Base-by-base conservation (phyloP, 2,888 invertebrate species). In the Omphaloscelis lunosa region DNA sequence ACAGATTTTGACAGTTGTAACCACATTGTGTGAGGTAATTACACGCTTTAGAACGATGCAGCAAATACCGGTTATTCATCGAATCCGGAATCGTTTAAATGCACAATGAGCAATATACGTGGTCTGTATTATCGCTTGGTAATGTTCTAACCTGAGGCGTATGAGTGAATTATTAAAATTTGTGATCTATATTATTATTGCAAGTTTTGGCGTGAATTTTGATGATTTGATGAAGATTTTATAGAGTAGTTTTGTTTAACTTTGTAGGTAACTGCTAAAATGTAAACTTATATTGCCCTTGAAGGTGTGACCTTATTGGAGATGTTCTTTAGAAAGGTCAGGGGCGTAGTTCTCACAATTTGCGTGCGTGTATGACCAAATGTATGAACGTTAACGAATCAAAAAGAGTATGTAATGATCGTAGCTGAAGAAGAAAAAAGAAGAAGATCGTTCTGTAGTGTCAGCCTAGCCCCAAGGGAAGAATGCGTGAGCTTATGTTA, bases 61-160 rank as follows among this genome's bases (percentile, higher is more conserved):
- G 29, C 7, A n/a, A 72, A 85, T 66, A 48, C 45, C 17, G n/a
- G 29, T 63, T 66, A 71, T 63, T 75, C 68, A 63, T 75, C 20
- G 61, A 56, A 70, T 58, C 15, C 2, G 27, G 53, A 63, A 67
- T 67, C 5, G 61, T 74, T 78, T 72, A 66, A 69, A 62, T 78
- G 56, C 63, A 63, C 3, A 58, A n/a, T 63, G 11, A 29, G 23
- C 29, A 11, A 34, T 41, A 29, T 17, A 15, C 29, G 12, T 58
- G 23, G 27, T 53, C 34, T 48, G 20, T 66, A 27, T 59, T 51
- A 66, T 34, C 12, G 41, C 23, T 34, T 80, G 15, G 7, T 17
- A 34, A 20, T 65, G 7, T 53, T 56, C 7, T 17, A 45, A n/a
- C 17, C 23, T 39, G 34, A 9, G 8, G 39, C 17, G 7, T 1